phyloP scores from a whole-genome alignment of 2,797 vertebrate genomes.

The Pygocentrus nattereri region DNA sequence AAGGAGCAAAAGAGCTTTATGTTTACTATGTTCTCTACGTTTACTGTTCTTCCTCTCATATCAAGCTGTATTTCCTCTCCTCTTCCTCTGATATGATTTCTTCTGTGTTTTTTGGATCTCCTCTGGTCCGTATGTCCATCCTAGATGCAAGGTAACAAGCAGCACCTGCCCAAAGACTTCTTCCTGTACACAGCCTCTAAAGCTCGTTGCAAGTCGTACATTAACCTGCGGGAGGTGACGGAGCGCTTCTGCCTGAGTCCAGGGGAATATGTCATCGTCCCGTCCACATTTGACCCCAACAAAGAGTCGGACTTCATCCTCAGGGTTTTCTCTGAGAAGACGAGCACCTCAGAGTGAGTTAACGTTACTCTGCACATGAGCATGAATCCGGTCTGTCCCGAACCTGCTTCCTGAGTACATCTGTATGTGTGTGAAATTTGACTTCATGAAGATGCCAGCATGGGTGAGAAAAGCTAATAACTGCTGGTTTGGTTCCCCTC shows the following conservation, averaged over 20 bases:
- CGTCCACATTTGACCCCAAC: slow-evolving; percentile 91
- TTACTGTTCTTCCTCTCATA: background rate
- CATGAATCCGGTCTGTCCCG: background rate
- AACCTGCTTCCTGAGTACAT: background rate
- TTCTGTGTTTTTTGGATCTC: background rate
- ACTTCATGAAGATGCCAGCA: background rate
- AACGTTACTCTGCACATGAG: too few relatives aligned
- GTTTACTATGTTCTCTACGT: too few relatives aligned
- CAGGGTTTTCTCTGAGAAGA: slow-evolving; percentile 97
- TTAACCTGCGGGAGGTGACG: slow-evolving; percentile 95
- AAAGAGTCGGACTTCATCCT: slow-evolving; percentile 96
- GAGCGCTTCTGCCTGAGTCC: slow-evolving; percentile 92
- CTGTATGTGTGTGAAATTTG: background rate
- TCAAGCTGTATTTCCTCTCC: background rate
- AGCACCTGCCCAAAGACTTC: slow-evolving; percentile 94
- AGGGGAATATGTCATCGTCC: slow-evolving; percentile 92
- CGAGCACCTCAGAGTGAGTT: slow-evolving; percentile 92
- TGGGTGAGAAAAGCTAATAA: background rate
- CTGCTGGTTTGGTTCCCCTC: background rate
- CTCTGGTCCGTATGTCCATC: background rate
- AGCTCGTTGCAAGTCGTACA: slow-evolving; percentile 90
- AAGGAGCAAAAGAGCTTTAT: too few relatives aligned
- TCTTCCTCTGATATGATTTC: background rate
- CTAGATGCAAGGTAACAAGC: slow-evolving; percentile 88
- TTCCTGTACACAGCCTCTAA: slow-evolving; percentile 95